Evolutionary conservation across 2,888 invertebrate genomes (phyloP), one percentile per base, ranked within the genome.

Genomic region (Azorinus chamasolen): DNA sequence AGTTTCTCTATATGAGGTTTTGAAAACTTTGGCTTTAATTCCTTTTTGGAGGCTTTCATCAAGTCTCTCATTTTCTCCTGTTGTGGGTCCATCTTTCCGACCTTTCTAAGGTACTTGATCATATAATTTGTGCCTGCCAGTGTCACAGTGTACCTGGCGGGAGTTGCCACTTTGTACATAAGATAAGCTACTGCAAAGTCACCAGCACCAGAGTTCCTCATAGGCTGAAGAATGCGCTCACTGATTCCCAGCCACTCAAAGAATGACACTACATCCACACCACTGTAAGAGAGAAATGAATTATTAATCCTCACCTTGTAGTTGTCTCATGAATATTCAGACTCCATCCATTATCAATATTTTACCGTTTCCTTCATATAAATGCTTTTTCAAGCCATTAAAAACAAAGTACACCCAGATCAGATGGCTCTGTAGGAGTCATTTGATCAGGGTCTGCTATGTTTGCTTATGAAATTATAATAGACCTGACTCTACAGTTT

Each of bases 81-180:
- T 39, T 96, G 95, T n/a, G 97, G 96, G 91, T 96, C 96, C 73
- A 97, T 96, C 92, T 72, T 83, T 12, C 98, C 98, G 91, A 95
- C 95, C 87, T 95, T 95, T 85, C 95, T 96, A 83, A 98, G 94
- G 89, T 96, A 96, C 88, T 95, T 97, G 70, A 98, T 97, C 8
- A 96, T 95, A 90, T 96, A 93, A 20, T 97, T 97, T 22, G 98
- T 97, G 53, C 97, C 97, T 85, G 96, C 97, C 8, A 98, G 92
- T 57, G 98, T 99, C 1, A 98, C 96, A n/a, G 97, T 96, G 93
- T 98, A 99, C 85, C 99, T 94, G 16, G 96, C 93, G 2, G 99
- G 99, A 10, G 98, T 97, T 32, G 96, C 96, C 84, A 99, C 94
- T 94, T 99, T 99, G 93, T 99, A 99, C 87, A 98, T 94, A 48